These are phyloP conservation scores for Nasonia longicornis DNA, from an alignment of 1,140 invertebrate species.

Conservation along the genomic window DNA sequence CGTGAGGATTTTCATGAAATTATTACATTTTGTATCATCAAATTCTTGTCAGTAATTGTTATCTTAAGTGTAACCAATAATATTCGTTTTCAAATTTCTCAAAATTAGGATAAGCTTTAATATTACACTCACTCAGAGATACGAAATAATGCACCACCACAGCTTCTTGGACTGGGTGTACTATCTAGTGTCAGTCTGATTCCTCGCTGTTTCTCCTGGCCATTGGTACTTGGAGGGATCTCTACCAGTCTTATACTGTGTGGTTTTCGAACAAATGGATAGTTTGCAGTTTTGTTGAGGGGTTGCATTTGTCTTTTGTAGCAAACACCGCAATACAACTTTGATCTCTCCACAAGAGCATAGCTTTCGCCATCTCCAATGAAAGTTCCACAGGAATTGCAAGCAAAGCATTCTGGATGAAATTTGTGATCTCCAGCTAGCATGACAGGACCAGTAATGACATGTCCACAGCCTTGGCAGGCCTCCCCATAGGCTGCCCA, in stretches of 20 bases:
- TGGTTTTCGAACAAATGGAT: slow-evolving; percentile 73
- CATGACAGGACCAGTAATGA: slow-evolving; percentile 95
- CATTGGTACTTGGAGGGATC: slow-evolving; percentile 74
- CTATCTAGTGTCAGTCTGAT: slow-evolving; percentile 74
- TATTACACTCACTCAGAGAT: slow-evolving; percentile 73
- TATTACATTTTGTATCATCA: slow-evolving; percentile 26
- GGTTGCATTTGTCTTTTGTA: slow-evolving; percentile 71
- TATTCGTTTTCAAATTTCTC: slow-evolving; percentile 34
- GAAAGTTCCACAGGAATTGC: slow-evolving; percentile 82
- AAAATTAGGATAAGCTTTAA: background rate
- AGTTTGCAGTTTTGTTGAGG: slow-evolving; percentile 70
- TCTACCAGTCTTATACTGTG: slow-evolving; percentile 86
- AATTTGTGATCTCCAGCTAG: slow-evolving; percentile 93
- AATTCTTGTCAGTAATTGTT: slow-evolving; percentile 7
- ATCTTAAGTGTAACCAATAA: slow-evolving; percentile 27
- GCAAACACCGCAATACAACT: slow-evolving; percentile 81
- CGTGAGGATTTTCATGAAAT: background rate
- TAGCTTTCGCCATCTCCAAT: slow-evolving; percentile 94
- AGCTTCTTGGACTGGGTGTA: slow-evolving; percentile 65
- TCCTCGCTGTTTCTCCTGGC: slow-evolving; percentile 66
- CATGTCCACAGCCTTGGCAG: slow-evolving; percentile 88
- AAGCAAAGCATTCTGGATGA: slow-evolving; percentile 95
- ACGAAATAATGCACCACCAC: slow-evolving; percentile 68
- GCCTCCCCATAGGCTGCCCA: slow-evolving; percentile 88
- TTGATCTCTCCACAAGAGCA: slow-evolving; percentile 88